Base-by-base conservation (phyloP, 2,888 invertebrate genomes). In the Argynnis bischoffii region DNA sequence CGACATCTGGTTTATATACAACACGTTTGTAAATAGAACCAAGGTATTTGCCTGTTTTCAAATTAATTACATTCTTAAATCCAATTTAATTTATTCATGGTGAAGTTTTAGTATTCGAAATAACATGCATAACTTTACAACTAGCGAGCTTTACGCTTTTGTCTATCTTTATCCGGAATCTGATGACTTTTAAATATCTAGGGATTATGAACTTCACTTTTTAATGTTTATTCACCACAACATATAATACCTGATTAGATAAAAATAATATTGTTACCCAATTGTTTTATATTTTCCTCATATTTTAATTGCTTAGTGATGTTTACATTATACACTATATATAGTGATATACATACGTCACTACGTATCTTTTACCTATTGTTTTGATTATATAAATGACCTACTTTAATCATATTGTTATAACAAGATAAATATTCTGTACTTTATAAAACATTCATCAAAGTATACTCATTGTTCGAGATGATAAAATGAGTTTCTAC, bases 351-450 rank as follows among this genome's bases (percentile, higher is more conserved):
- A 51, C 16, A 14, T 46, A 48, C 55, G 63, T 63, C 63, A 55
- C 26, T 47, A 31, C 55, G 46, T 47, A 63, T 55, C 47, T 46
- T 14, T 15, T 46, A 55, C n/a, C 26, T 47, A 55, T 63, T 55
- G 55, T 55, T 63, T n/a, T 55, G 26, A 63, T 63, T 63, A 55
- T 46, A 46, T 55, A 63, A n/a, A 63, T 54, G 47, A 51, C 35
- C 61, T 41, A 41, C 35, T 51, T 51, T 51, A 8, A 51, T 61
- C 3, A 51, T 41, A 35, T 61, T 61, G 16, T 61, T 51, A 60
- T 18, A 46, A 26, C 31, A 14, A 50, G 15, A 50, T 21, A 51
- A 51, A 51, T 51, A 11, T 26, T 54, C 26, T 21, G 1, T 21
- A 54, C 14, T 26, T 54, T 54, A 54, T 21, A 21, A 54, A 15